phyloP scores from a whole-genome alignment of 2,888 invertebrate genomes.

The Volucella zonaria region DNA sequence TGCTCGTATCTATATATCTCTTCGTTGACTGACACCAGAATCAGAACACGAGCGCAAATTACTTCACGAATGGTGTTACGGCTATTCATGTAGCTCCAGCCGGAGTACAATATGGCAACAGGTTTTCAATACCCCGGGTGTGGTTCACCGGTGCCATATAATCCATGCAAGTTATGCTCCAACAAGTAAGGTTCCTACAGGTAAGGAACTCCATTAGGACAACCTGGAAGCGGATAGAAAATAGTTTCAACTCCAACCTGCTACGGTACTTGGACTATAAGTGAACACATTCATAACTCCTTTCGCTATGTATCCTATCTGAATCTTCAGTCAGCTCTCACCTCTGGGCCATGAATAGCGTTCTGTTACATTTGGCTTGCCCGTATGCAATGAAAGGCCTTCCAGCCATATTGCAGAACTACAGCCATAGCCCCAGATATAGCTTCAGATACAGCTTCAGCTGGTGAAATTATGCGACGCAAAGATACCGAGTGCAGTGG shows the following conservation, averaged over 20 bases:
- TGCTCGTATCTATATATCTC: neutral
- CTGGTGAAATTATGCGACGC: constrained; percentile 44
- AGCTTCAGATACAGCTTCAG: constrained; percentile 35
- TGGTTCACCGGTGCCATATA: constrained; percentile 53
- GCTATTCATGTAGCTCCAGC: neutral
- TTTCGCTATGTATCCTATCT: constrained; percentile 30
- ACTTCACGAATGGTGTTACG: constrained; percentile 40
- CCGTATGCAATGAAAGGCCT: constrained; percentile 44
- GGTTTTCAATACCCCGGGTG: constrained; percentile 68
- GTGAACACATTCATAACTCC: constrained; percentile 62
- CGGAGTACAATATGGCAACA: constrained; percentile 42
- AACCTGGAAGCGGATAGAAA: constrained; percentile 68
- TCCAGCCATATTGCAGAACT: constrained; percentile 55
- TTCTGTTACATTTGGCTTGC: constrained; percentile 62
- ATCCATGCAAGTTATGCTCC: constrained; percentile 1
- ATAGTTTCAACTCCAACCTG: constrained; percentile 74
- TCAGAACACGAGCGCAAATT: constrained; percentile 72
- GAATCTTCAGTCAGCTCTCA: constrained; percentile 36
- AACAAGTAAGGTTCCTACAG: neutral
- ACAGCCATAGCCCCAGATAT: constrained; percentile 27
- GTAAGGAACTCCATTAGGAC: constrained; percentile 36
- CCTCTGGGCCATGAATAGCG: constrained; percentile 64
- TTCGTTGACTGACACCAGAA: constrained; percentile 66
- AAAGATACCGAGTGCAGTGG: too few species aligned
- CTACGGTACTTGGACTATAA: constrained; percentile 70